A percentile compares a stretch with the other conserved stretches of the same genome.
Conservation (phyloP, 2,113 vertebrate species). For the Panurus biarmicus region DNA sequence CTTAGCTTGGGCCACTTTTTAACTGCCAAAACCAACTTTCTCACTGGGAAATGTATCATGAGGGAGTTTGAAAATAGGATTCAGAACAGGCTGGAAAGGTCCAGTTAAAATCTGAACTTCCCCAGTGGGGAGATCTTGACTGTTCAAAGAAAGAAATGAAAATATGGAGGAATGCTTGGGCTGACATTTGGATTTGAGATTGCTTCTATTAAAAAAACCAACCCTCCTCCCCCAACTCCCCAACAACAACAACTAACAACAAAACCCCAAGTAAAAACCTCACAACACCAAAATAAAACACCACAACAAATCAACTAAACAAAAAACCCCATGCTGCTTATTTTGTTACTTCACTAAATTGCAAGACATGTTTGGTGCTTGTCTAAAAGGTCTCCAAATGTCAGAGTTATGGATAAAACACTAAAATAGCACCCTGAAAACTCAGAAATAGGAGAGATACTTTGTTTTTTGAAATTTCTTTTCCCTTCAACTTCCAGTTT, state of each 20-base stretch:
- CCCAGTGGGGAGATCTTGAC: neutral
- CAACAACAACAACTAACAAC: neutral
- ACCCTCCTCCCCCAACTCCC: accelerated
- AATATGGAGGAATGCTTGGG: neutral
- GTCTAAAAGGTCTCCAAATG: neutral
- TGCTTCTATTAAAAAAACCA: neutral
- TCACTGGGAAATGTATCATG: neutral
- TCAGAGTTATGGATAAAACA: neutral
- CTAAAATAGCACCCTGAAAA: neutral
- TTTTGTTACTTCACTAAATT: neutral
- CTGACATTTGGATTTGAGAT: neutral
- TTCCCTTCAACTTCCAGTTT: neutral
- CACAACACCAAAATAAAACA: neutral
- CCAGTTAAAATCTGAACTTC: neutral
- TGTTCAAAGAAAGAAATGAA: neutral
- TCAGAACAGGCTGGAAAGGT: neutral
- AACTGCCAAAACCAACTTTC: neutral
- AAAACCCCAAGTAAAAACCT: neutral
- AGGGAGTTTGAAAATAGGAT: neutral
- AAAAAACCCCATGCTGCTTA: neutral
- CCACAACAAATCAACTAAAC: neutral
- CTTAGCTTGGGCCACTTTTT: neutral
- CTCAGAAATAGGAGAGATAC: neutral
- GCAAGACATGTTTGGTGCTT: neutral
- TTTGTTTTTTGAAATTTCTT: neutral